Conservation (phyloP, 2,113 vertebrate genomes). For the Strix aluco region DNA sequence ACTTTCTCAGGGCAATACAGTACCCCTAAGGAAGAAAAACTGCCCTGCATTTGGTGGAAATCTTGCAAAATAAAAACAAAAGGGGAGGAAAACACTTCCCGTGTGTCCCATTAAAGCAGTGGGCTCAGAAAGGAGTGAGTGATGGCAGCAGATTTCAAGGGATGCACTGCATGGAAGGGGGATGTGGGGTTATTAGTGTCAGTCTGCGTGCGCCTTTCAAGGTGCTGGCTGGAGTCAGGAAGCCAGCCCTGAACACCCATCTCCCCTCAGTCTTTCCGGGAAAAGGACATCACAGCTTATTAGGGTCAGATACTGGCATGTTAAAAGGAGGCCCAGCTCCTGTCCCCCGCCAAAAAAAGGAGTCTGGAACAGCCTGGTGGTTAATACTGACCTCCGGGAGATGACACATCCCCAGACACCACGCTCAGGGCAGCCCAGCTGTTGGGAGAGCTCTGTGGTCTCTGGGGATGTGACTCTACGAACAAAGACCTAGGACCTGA, state of each 20-base stretch:
- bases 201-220: background rate
- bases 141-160: background rate
- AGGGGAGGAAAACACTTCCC: background rate
- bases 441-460: background rate
- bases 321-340: background rate
- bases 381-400: background rate
- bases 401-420: background rate
- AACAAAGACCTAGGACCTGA: background rate
- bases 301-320: slow-evolving; percentile 30
- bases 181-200: slow-evolving; percentile 3
- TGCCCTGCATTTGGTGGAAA: slow-evolving; percentile 6
- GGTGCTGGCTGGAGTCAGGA: slow-evolving; percentile 16
- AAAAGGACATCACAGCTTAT: slow-evolving; percentile 50
- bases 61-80: background rate
- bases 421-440: background rate
- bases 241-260: slow-evolving; percentile 30
- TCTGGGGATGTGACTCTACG: background rate
- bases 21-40: background rate
- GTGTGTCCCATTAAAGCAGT: background rate
- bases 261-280: background rate
- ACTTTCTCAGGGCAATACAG: background rate
- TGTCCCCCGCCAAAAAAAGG: background rate
- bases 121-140: background rate
- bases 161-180: background rate
- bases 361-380: background rate